Evolutionary conservation across 2,888 invertebrate genomes (phyloP), one percentile per base, ranked within the genome.

Genomic region (Cephus sareptanus): DNA sequence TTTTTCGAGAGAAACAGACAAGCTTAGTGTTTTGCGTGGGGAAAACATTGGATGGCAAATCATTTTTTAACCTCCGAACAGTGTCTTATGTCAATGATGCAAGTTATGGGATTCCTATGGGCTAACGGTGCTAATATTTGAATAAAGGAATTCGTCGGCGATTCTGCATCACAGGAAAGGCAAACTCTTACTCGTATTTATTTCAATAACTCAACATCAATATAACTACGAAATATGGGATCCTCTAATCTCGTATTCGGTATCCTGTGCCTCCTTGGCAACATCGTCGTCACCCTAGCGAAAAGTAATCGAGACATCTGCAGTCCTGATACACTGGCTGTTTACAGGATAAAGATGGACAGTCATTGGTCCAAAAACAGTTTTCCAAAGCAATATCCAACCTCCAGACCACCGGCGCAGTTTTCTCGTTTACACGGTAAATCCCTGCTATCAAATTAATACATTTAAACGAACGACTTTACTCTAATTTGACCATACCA

Each of bases 341-440:
- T 92, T 82, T 93, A 93, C 77, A 92, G 90, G 78, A 92, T 92
- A 69, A 91, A 92, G 80, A 89, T 93, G 78, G 90, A 92, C 31
- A 93, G 91, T 6, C 88, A 90, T 78, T 93, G 93, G 93, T 90
- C 92, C 23, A 84, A 89, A 73, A 87, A 89, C 68, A 85, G 83
- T 33, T 93, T 93, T 82, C 93, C 93, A 0, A 92, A 92, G 83
- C 92, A 93, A 86, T 93, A 92, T 80, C 93, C 93, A 0, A 89
- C 89, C 77, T 92, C 89, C 89, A 87, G 93, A 82, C 93, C 93
- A 3, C 90, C 90, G 31, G 93, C 93, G 3, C 93, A 93, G 84
- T 93, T 92, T 92, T 92, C 93, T 70, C 91, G 92, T 82, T 85
- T 92, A 15, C 84, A 93, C 13, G 93, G 93, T 93, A 87, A 92